Conservation (phyloP, 2,113 vertebrate species). For the Parus major region DNA sequence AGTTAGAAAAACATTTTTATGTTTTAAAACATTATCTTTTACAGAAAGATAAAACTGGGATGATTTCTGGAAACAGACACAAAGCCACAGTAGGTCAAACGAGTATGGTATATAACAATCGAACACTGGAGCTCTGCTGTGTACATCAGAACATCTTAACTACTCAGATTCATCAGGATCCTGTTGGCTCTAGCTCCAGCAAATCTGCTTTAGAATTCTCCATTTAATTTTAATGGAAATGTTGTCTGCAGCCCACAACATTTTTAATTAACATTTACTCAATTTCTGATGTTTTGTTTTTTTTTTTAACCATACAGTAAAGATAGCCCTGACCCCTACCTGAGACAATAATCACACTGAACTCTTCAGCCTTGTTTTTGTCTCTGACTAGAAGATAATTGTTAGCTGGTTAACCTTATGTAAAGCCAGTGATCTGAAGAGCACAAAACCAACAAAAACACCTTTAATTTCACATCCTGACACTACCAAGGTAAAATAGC, state of each 20-base stretch:
- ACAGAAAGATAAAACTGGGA: background rate
- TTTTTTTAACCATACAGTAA: background rate
- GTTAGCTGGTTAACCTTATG: background rate
- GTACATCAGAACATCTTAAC: background rate
- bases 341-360: background rate
- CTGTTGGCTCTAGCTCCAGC: background rate
- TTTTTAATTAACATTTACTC: conserved; percentile 23
- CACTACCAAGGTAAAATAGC: background rate
- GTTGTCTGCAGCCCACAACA: background rate
- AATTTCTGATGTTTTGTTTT: background rate
- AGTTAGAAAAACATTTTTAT: background rate
- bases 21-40: no score
- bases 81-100: background rate
- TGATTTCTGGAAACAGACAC: background rate
- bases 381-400: background rate
- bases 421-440: background rate
- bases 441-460: background rate
- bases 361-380: background rate
- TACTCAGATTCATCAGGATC: background rate
- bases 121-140: background rate
- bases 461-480: background rate
- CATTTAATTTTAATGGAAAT: background rate
- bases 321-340: background rate
- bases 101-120: background rate
- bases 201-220: background rate